Evolutionary conservation across 2,888 invertebrate species (phyloP), one percentile per base, ranked within the genome.

Genomic region (Drosophila bunnanda): DNA sequence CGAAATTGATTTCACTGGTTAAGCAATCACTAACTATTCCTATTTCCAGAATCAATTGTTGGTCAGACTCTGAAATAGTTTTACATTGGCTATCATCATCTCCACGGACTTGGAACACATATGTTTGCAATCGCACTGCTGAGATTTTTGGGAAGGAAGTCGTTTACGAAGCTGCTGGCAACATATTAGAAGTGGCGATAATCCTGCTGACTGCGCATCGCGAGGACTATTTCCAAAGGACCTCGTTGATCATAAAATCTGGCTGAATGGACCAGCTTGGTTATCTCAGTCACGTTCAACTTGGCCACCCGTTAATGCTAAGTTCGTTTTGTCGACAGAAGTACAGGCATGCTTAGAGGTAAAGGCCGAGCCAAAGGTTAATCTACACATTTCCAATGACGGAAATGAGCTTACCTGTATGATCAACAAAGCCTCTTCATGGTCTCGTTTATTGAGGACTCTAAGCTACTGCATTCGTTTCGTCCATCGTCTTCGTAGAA

Each of bases 11-110:
- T n/a, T 32, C 5, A 6, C 10, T 57, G 43, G 17, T 57, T 4
- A 43, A 15, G 32, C 22, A 20, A 15, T 58, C 15, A 38, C 2
- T 15, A 58, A 48, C 28, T 10, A 17, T n/a, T n/a, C n/a, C n/a
- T n/a, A n/a, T 59, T 50, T 59, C 30, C 22, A 59, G n/a, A 9
- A 28, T 15, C 13, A 17, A 15, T 13, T 59, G 50, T 30, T 39
- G 38, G 58, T 20, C 39, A 13, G 48, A 59, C 12, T 50, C 30
- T 1, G 39, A 48, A 20, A 59, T 50, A 15, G 48, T 50, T 4
- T 15, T 59, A 15, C 39, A 48, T 28, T 59, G 58, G 58, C 30
- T 58, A 4, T 48, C 38, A 17, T 36, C 58, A 17, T 20, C 34
- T 7, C 48, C 48, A 5, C 36, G 48, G 22, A 32, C 34, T 8